Percentiles rank a stretch among this genome's conserved stretches.
Evolutionary conservation across 1,140 invertebrate genomes (phyloP).

Genomic region (Brachystomella parvula): DNA sequence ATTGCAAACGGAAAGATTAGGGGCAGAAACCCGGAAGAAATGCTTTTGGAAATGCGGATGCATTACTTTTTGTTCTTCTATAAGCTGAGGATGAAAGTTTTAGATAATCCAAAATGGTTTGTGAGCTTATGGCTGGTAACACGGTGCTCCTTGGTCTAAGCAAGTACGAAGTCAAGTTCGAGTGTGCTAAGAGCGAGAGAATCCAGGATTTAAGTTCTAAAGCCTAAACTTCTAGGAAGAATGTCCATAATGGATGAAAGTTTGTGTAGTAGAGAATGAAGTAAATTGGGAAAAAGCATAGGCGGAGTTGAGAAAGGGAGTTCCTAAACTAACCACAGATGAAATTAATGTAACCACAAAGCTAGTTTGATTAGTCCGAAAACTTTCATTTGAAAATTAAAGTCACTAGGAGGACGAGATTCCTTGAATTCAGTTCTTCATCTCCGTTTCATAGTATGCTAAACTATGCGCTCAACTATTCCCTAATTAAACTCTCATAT

Average conservation of each 20-base stretch:
- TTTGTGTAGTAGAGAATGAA: neutral
- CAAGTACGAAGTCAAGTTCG: no score
- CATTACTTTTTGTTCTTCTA: no score
- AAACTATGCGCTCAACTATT: neutral
- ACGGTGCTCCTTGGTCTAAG: no score
- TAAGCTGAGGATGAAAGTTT: no score
- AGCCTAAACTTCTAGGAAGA: neutral
- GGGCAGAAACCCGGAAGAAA: no score
- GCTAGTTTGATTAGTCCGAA: constrained; percentile 17
- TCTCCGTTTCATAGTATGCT: neutral
- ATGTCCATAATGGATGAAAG: neutral
- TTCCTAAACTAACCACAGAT: constrained; percentile 21
- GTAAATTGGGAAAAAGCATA: neutral
- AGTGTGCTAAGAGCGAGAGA: no score
- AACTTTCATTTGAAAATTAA: constrained; percentile 20
- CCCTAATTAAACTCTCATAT: constrained; percentile 2
- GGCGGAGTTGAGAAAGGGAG: neutral
- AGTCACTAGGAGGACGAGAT: neutral
- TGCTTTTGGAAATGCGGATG: no score
- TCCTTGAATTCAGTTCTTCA: neutral
- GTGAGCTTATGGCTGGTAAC: no score
- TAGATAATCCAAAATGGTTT: no score
- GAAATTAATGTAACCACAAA: constrained; percentile 26
- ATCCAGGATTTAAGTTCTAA: no score
- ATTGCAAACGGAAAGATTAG: no score